phyloP scores from a whole-genome alignment of 2,797 vertebrate species.

The Anisognathus igniventris region DNA sequence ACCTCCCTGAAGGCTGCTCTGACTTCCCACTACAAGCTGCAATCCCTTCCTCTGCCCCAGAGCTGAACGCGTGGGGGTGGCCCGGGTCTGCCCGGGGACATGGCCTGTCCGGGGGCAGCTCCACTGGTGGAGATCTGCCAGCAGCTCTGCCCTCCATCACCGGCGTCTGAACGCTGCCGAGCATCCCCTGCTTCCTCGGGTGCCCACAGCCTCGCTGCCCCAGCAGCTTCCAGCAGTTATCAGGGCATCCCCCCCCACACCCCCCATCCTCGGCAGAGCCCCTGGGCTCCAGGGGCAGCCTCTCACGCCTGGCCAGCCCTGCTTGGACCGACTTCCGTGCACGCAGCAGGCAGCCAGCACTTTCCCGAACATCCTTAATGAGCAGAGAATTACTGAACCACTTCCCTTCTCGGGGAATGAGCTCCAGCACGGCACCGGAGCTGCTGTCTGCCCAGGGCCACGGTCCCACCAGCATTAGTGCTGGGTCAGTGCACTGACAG shows the following conservation, averaged over 20 bases:
- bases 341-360: not conserved
- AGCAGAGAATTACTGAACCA: not conserved
- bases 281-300: not conserved
- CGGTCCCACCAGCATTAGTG: not conserved
- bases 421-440: rapidly evolving
- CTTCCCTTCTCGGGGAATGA: not conserved
- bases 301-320: not conserved
- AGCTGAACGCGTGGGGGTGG: rapidly evolving
- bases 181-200: rapidly evolving
- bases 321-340: not conserved
- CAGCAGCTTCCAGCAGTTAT: rapidly evolving
- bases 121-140: rapidly evolving
- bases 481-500: not conserved
- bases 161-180: not conserved
- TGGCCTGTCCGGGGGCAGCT: rapidly evolving
- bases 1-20: not conserved
- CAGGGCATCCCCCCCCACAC: no score
- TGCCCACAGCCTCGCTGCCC: not conserved
- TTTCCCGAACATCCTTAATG: not conserved
- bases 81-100: rapidly evolving
- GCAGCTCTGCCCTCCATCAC: not conserved
- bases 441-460: not conserved
- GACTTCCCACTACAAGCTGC: not conserved
- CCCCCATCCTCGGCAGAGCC: not conserved
- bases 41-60: not conserved